phyloP scores from a whole-genome alignment of 2,888 invertebrate species.

The Chrysomela aeneicollis region DNA sequence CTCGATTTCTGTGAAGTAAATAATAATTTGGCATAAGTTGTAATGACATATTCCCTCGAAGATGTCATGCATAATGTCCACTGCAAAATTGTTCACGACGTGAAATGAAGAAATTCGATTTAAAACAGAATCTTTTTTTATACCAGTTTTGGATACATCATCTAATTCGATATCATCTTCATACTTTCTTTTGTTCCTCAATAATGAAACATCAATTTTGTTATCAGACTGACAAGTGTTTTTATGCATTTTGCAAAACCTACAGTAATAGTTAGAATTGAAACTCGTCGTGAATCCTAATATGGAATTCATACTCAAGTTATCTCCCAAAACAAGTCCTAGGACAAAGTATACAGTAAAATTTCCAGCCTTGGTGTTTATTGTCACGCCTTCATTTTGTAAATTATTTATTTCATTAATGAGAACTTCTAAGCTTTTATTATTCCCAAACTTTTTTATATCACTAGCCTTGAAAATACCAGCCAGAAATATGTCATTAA shows the following conservation, averaged over 20 bases:
- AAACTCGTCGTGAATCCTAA: not conserved
- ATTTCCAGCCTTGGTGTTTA: not conserved
- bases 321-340: not conserved
- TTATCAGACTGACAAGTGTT: not conserved
- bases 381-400: not conserved
- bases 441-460: not conserved
- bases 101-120: slow-evolving; percentile 39
- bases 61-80: slow-evolving; percentile 35
- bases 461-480: not conserved
- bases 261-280: not conserved
- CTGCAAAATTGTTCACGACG: slow-evolving; percentile 30
- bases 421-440: too few relatives aligned
- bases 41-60: slow-evolving; percentile 33
- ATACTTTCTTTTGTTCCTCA: slow-evolving; percentile 12
- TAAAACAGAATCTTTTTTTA: slow-evolving; percentile 27
- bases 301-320: not conserved
- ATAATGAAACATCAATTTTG: not conserved
- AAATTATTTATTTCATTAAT: not conserved
- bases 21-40: slow-evolving; percentile 35
- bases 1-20: too few relatives aligned
- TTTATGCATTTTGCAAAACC: not conserved
- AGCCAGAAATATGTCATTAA: not conserved
- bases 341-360: not conserved
- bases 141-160: slow-evolving; percentile 23
- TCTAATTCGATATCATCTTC: slow-evolving; percentile 20